Evolutionary conservation across 2,888 invertebrate genomes (phyloP), one percentile per base, ranked within the genome.

Genomic region (Eupithecia subumbrata): DNA sequence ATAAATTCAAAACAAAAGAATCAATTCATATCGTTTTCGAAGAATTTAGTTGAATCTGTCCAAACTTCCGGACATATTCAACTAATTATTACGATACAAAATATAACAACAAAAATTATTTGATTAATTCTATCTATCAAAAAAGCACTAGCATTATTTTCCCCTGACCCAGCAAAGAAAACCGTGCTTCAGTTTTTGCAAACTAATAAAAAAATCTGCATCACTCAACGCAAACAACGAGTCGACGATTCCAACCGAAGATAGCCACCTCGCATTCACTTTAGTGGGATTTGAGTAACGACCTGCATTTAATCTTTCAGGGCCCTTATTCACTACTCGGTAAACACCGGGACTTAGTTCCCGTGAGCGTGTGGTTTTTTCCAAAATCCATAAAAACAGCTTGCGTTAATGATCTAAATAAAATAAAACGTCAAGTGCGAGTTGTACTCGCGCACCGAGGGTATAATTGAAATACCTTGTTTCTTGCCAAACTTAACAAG

Each of bases 291-390:
- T 89, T 91, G 91, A 92, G 87, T 90, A 91, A 92, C 87, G 89
- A 85, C 84, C 84, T 87, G 89, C 92, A 90, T 93, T 94, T 90
- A 92, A 93, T 93, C 93, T 92, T 92, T 88, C 88, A 91, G 90
- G 88, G 91, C 66, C 66, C 66, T 67, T 67, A 67, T 67, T 67
- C 66, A 11, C 37, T 12, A 22, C 66, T 67, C n/a, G 16, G n/a
- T 11, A 34, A 37, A 67, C 12, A 12, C 2, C 25, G 22, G 52
- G 52, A 22, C n/a, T 60, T 56, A n/a, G n/a, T 56, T 25, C 25
- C 5, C 22, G 22, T 25, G 9, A 25, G 5, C 12, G 25, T 60
- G 25, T 14, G 25, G 22, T 60, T n/a, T 60, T 56, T 25, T 5
- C 60, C 60, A 14, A 5, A 60, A 22, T n/a, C 56, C 22, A 22